Evolutionary conservation across 2,888 invertebrate genomes (phyloP).

Genomic region (Zygothrica quintamaculata): DNA sequence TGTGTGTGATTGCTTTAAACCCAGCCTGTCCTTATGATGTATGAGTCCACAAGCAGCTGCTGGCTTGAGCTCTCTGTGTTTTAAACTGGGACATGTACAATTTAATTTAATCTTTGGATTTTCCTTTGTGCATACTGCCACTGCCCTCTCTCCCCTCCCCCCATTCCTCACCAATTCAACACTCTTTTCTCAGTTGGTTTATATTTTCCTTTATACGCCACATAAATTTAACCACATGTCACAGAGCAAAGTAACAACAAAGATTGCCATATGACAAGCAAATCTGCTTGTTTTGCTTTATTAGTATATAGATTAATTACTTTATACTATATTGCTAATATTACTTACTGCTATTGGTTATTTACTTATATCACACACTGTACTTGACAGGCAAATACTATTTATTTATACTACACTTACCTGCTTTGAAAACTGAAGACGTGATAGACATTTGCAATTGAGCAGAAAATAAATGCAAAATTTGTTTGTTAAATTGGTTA

Average conservation of each 20-base stretch:
- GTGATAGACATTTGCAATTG: background rate
- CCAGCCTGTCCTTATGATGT: constrained; percentile 57
- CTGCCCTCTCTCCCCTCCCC: constrained; percentile 1
- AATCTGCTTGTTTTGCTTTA: too few relatives aligned
- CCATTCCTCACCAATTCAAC: too few relatives aligned
- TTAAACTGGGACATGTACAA: constrained; percentile 78
- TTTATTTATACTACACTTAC: constrained; percentile 39
- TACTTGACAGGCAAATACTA: background rate
- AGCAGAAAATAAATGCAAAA: background rate
- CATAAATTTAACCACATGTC: constrained; percentile 63
- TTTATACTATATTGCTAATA: too few relatives aligned
- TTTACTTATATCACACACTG: too few relatives aligned
- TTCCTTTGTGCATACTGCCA: constrained; percentile 48
- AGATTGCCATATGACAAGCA: constrained; percentile 8
- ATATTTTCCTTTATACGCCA: constrained; percentile 31
- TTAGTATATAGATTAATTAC: too few relatives aligned
- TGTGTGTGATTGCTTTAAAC: constrained; percentile 3
- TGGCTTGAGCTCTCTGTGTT: constrained; percentile 48
- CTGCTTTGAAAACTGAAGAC: constrained; percentile 29
- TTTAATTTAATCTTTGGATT: constrained; percentile 78
- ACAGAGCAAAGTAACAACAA: constrained; percentile 29
- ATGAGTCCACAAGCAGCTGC: constrained; percentile 63
- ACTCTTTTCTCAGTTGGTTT: constrained; percentile 6
- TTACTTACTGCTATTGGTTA: too few relatives aligned
- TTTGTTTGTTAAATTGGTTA: background rate